Conservation (phyloP, 2,113 vertebrate species). For the Tetrao urogallus region DNA sequence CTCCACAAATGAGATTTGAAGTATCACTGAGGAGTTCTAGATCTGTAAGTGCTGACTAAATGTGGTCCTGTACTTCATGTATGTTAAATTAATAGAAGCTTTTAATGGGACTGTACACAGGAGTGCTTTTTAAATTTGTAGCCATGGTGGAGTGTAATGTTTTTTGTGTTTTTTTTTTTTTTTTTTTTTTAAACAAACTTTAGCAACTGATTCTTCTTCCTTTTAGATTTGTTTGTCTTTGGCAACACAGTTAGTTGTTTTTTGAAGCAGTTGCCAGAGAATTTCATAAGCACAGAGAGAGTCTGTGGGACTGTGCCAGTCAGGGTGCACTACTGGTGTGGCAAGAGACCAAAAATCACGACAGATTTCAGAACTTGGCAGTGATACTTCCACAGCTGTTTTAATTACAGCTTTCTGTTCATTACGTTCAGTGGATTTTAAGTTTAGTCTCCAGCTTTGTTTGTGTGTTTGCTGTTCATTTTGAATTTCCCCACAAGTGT, state of each 20-base stretch:
- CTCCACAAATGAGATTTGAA: background rate
- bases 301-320: background rate
- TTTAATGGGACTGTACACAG: background rate
- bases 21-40: background rate
- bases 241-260: background rate
- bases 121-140: background rate
- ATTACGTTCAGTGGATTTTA: background rate
- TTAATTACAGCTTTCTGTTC: background rate
- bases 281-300: background rate
- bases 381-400: background rate
- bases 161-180: background rate
- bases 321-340: background rate
- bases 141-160: fast-evolving
- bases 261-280: constrained; percentile 21
- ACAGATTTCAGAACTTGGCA: background rate
- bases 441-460: background rate
- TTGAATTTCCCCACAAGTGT: background rate
- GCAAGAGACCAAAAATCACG: background rate
- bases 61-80: background rate
- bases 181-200: background rate
- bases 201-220: background rate
- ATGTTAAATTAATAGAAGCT: background rate
- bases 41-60: background rate
- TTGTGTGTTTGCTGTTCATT: background rate
- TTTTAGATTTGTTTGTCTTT: constrained; percentile 8